Percentiles rank a stretch among this genome's conserved stretches.
These are phyloP conservation scores for Nebria ingens DNA, from an alignment of 1,140 invertebrate genomes.

Conservation along the genomic window DNA sequence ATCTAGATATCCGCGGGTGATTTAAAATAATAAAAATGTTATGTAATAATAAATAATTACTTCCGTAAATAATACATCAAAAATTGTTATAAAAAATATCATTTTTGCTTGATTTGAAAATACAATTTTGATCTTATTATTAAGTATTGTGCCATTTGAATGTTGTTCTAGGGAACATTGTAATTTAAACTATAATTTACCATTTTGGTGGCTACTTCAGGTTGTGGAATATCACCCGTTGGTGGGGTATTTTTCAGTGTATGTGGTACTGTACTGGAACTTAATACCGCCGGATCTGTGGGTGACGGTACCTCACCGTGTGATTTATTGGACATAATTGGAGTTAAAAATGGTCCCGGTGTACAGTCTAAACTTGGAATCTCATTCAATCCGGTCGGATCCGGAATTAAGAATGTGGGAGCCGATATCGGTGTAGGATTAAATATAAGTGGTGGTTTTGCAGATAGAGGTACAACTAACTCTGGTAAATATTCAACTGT, in stretches of 20 bases:
- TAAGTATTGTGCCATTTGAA: too few relatives aligned
- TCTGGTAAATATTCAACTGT: too few relatives aligned
- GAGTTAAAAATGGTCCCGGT: background rate
- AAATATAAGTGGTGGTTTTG: background rate
- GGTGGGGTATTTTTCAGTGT: background rate
- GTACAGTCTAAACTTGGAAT: background rate
- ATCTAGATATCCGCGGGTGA: too few relatives aligned
- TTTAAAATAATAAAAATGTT: too few relatives aligned
- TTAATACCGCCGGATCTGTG: background rate
- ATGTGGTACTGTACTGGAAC: conserved; percentile 1
- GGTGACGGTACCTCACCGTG: background rate
- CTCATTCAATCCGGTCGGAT: background rate
- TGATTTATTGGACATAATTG: background rate
- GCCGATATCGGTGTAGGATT: too few relatives aligned
- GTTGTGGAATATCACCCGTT: background rate
- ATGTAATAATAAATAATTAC: too few relatives aligned
- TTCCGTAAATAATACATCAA: too few relatives aligned
- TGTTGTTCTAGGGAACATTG: too few relatives aligned
- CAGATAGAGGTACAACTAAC: background rate
- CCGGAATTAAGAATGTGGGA: background rate
- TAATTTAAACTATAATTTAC: too few relatives aligned
- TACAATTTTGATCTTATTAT: too few relatives aligned
- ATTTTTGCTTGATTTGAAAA: too few relatives aligned
- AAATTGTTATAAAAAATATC: too few relatives aligned
- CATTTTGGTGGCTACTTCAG: background rate